Percentiles rank a stretch among this genome's conserved stretches.
Conservation (phyloP, 2,113 vertebrate genomes). For the Phrynosoma platyrhinos region DNA sequence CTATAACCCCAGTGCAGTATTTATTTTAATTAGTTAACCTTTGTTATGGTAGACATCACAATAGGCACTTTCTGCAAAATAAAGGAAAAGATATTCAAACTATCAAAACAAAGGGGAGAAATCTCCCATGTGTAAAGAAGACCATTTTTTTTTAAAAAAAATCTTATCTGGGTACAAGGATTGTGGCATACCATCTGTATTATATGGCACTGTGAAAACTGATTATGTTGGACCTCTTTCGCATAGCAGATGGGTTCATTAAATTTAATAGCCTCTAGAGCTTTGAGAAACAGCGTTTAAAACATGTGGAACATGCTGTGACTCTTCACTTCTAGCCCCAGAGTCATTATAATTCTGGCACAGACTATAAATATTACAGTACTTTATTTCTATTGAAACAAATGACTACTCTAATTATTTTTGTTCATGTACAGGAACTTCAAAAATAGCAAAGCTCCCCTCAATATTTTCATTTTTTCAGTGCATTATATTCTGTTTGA, state of each 20-base stretch:
- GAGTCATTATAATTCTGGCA: conserved; percentile 82
- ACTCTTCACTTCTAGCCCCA: conserved; percentile 82
- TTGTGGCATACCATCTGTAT: conserved; percentile 81
- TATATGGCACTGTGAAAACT: conserved; percentile 80
- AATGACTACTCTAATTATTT: conserved; percentile 77
- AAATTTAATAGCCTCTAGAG: conserved; percentile 90
- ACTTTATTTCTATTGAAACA: conserved; percentile 82
- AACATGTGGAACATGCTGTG: conserved; percentile 87
- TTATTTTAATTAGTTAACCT: conserved; percentile 65
- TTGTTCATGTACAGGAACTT: conserved; percentile 64
- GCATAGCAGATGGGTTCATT: conserved; percentile 92
- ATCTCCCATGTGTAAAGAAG: conserved; percentile 59
- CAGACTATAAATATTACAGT: conserved; percentile 82
- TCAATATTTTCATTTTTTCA: conserved; percentile 33
- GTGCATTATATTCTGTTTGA: conserved; percentile 39
- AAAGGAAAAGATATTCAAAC: conserved; percentile 75
- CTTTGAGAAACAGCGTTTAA: conserved; percentile 84
- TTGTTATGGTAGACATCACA: conserved; percentile 53
- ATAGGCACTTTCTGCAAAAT: conserved; percentile 54
- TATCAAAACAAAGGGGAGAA: conserved; percentile 67
- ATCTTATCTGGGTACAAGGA: conserved; percentile 76
- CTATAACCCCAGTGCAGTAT: conserved; percentile 59
- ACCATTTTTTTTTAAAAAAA: conserved; percentile 64
- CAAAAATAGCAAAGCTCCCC: conserved; percentile 63
- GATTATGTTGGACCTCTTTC: conserved; percentile 82